These are phyloP conservation scores for Calcarius lapponicus DNA, from an alignment of 2,797 vertebrate species.

Conservation along the genomic window DNA sequence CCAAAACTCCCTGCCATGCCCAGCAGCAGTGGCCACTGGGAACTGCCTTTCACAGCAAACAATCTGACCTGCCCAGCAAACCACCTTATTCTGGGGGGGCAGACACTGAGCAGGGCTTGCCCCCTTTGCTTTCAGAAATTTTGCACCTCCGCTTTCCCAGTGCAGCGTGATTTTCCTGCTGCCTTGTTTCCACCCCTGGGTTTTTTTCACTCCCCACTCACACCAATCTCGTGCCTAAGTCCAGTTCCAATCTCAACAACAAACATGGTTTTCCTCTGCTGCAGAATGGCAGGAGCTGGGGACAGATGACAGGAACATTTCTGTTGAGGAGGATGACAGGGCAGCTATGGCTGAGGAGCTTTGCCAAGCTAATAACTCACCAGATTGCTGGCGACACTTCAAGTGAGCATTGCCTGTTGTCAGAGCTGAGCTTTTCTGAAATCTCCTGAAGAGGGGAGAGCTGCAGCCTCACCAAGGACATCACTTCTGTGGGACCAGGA, in stretches of 20 bases:
- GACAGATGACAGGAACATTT: background rate
- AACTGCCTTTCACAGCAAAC: background rate
- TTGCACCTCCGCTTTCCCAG: background rate
- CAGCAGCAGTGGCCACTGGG: background rate
- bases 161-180: slow-evolving; percentile 16
- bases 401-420: background rate
- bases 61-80: background rate
- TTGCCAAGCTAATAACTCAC: background rate
- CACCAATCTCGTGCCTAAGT: background rate
- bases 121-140: background rate
- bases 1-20: background rate
- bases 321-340: background rate
- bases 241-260: background rate
- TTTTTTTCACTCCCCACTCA: background rate
- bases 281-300: background rate
- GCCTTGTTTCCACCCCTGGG: background rate
- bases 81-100: background rate
- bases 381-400: background rate
- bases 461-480: background rate
- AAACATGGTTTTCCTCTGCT: background rate
- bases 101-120: background rate
- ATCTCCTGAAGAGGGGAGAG: background rate
- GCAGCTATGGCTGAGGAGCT: background rate
- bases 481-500: fast-evolving
- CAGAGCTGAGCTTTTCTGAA: background rate